Conservation (phyloP, 1,140 invertebrate genomes). For the Cylas formicarius region DNA sequence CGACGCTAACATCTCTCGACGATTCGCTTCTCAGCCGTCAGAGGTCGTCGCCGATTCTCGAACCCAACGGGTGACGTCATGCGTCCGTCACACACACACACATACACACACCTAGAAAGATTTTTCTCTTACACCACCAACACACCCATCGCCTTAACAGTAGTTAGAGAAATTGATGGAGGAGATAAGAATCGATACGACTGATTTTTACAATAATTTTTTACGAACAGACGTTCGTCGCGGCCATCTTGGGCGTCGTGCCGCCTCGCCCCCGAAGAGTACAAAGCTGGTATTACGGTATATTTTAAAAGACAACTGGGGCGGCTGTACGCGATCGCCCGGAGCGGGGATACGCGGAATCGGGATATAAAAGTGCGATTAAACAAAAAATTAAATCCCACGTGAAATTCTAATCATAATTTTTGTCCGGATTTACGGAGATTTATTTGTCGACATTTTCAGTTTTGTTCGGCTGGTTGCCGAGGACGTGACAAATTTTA, state of each 20-base stretch:
- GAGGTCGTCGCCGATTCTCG: slow-evolving; percentile 26
- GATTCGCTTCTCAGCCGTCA: slow-evolving; percentile 22
- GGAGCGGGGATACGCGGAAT: not conserved
- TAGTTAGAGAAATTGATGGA: slow-evolving; percentile 9
- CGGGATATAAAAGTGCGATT: not conserved
- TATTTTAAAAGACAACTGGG: not conserved
- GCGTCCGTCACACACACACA: not conserved
- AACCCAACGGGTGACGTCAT: slow-evolving; percentile 32
- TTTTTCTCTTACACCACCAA: not conserved
- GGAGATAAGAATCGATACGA: slow-evolving; percentile 4
- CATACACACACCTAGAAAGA: slow-evolving; percentile 5
- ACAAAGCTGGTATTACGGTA: not conserved
- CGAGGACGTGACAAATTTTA: too few species aligned
- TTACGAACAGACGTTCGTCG: not conserved
- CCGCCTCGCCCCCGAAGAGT: too few species aligned
- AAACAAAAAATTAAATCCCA: not conserved
- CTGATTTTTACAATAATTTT: slow-evolving; percentile 18
- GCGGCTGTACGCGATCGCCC: not conserved
- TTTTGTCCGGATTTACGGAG: too few species aligned
- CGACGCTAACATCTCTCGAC: slow-evolving; percentile 29
- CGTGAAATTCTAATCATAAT: too few species aligned
- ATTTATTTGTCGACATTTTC: too few species aligned
- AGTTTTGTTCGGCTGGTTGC: too few species aligned
- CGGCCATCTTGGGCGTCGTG: too few species aligned
- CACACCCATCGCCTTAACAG: slow-evolving; percentile 12